Percentiles rank a stretch among this genome's conserved stretches.
These are phyloP conservation scores for Amblyjoppa fuscipennis DNA, from an alignment of 2,888 invertebrate genomes.

Conservation along the genomic window DNA sequence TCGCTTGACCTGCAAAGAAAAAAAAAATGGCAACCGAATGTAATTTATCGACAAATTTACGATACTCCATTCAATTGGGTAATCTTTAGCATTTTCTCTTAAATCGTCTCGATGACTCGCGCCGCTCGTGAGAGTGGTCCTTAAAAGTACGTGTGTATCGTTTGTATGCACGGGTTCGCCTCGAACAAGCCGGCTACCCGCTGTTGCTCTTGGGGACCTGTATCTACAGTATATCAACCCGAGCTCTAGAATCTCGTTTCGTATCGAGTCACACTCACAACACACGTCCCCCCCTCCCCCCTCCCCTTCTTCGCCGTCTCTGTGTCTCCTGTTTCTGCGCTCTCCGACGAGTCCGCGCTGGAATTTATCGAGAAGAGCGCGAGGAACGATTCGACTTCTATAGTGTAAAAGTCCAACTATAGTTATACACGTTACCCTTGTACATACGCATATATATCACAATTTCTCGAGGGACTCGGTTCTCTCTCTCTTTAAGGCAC, in stretches of 20 bases:
- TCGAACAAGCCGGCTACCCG: slow-evolving; percentile 39
- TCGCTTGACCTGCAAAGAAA: too few species aligned
- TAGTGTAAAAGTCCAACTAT: slow-evolving; percentile 7
- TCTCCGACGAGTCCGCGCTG: slow-evolving; percentile 56
- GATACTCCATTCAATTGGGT: not conserved
- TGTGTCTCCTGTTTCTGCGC: slow-evolving; percentile 10
- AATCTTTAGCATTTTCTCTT: slow-evolving; percentile 32
- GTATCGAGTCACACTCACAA: slow-evolving; percentile 25
- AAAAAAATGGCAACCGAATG: too few species aligned
- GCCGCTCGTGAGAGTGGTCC: slow-evolving; percentile 34
- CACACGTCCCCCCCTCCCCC: not conserved
- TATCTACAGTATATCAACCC: slow-evolving; percentile 27
- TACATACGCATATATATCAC: slow-evolving; percentile 35
- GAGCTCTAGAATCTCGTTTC: slow-evolving; percentile 52
- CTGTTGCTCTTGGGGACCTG: slow-evolving; percentile 18
- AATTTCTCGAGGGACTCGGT: slow-evolving; percentile 46
- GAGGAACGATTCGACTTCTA: slow-evolving; percentile 47
- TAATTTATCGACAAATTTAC: not conserved
- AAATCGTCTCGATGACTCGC: slow-evolving; percentile 41
- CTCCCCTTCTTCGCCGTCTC: not conserved
- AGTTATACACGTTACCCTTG: slow-evolving; percentile 26
- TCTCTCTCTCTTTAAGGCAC: slow-evolving; percentile 36
- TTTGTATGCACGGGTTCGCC: slow-evolving; percentile 49
- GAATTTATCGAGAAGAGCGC: slow-evolving; percentile 60
- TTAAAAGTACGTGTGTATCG: slow-evolving; percentile 59